Evolutionary conservation across 92 coral and sea anemone species (phyloP).

Genomic region (Phenganax marumi): DNA sequence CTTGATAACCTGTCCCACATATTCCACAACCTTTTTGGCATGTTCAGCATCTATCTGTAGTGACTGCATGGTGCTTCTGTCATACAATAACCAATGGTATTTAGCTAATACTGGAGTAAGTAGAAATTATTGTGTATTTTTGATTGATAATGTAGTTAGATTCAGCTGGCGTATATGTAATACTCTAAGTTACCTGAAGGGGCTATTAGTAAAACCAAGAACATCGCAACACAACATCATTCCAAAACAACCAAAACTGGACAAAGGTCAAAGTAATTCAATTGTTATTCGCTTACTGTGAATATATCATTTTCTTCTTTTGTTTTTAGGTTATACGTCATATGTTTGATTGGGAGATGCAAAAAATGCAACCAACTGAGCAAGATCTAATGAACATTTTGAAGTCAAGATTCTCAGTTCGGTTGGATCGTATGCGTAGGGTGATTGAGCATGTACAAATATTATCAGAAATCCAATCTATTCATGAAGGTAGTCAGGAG

Average conservation of each 20-base stretch:
- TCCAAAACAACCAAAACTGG: too few relatives aligned
- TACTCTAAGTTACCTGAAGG: neutral
- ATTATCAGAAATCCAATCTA: conserved; percentile 6
- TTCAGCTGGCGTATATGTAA: neutral
- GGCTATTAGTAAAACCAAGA: too few relatives aligned
- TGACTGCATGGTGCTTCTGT: conserved; percentile 30
- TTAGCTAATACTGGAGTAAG: conserved; percentile 9
- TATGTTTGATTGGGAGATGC: conserved; percentile 1
- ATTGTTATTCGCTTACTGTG: too few relatives aligned
- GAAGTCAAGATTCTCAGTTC: conserved; percentile 1
- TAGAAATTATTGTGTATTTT: neutral
- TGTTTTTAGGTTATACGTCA: conserved; percentile 3
- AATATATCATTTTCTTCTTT: conserved; percentile 7
- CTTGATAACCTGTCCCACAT: conserved; percentile 39
- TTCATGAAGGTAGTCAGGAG: too few relatives aligned
- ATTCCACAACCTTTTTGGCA: conserved; percentile 34
- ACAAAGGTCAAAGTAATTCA: too few relatives aligned
- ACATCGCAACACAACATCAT: too few relatives aligned
- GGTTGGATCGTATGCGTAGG: neutral
- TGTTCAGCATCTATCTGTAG: conserved; percentile 23
- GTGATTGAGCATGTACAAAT: neutral
- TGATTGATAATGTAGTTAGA: conserved; percentile 8
- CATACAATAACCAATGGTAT: conserved; percentile 9
- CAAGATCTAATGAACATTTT: conserved; percentile 2
- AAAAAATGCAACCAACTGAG: neutral